Evolutionary conservation across 2,888 invertebrate species (phyloP), one percentile per base, ranked within the genome.

Genomic region (Formica aserva): DNA sequence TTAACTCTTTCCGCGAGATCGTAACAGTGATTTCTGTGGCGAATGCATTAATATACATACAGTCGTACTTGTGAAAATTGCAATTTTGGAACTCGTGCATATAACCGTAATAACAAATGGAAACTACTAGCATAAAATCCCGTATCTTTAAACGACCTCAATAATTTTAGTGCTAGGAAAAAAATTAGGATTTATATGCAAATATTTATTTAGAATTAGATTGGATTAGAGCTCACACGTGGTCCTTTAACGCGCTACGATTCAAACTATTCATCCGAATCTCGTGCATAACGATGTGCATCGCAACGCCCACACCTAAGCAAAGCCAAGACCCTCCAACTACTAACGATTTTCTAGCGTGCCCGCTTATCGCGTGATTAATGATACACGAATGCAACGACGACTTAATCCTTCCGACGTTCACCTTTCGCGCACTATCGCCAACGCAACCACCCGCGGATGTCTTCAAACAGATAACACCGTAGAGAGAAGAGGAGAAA

Each of bases 361-460:
- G 85, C 62, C 82, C 86, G 87, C 87, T 89, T 87, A 86, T 91
- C 89, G 84, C 78, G 83, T 93, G 93, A 93, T 92, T 92, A 92
- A 93, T 91, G 93, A 91, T 85, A 85, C 84, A 85, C 83, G 82
- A 89, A 85, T 87, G 85, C 74, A 83, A 81, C 89, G 89, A 92
- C 91, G 91, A 91, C 92, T 93, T 92, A 92, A 93, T 93, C 90
- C 88, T 88, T 87, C 85, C 88, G 89, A 90, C 89, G 77, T 78
- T 18, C 63, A 71, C 67, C 85, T 77, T 81, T 80, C 60, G 66
- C 65, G 32, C 57, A 62, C 82, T 71, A 78, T 63, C 85, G 72
- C 84, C 84, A 45, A 55, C 80, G 72, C 76, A 74, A 74, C 67
- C 63, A 69, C 77, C 76, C 82, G 81, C 67, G 65, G 82, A 65